phyloP scores from a whole-genome alignment of 1,140 invertebrate genomes.

The Doryteuthis pealeii region DNA sequence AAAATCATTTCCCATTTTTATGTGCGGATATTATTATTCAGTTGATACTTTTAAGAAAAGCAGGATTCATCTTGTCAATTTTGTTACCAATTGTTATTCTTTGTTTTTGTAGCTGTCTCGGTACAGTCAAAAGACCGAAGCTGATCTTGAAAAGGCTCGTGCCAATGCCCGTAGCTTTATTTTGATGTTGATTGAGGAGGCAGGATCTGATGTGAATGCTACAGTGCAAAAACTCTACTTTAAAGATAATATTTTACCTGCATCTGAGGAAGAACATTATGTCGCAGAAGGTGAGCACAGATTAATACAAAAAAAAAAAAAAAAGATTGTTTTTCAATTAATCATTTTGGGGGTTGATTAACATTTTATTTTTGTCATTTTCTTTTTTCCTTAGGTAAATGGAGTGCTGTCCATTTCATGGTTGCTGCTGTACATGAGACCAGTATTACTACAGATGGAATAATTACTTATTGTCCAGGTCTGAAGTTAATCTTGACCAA shows the following conservation, averaged over 20 bases:
- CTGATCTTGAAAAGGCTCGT: background rate
- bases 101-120: background rate
- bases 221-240: constrained; percentile 46
- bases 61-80: too few relatives aligned
- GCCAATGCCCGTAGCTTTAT: constrained; percentile 39
- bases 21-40: too few relatives aligned
- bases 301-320: too few relatives aligned
- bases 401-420: constrained; percentile 53
- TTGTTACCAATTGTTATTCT: too few relatives aligned
- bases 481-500: constrained; percentile 48
- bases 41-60: too few relatives aligned
- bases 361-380: background rate
- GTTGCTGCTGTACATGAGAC: constrained; percentile 33
- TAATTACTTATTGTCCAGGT: constrained; percentile 23
- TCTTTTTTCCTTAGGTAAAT: constrained; percentile 44
- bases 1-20: too few relatives aligned
- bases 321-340: too few relatives aligned
- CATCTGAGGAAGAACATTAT: constrained; percentile 25
- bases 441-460: background rate
- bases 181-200: constrained; percentile 47
- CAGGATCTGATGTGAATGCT: constrained; percentile 49
- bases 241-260: background rate
- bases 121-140: background rate
- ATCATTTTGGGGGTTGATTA: too few relatives aligned
- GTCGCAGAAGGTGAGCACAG: constrained; percentile 23